phyloP scores from a whole-genome alignment of 2,888 invertebrate species.

The Rhorus exstirpatorius region DNA sequence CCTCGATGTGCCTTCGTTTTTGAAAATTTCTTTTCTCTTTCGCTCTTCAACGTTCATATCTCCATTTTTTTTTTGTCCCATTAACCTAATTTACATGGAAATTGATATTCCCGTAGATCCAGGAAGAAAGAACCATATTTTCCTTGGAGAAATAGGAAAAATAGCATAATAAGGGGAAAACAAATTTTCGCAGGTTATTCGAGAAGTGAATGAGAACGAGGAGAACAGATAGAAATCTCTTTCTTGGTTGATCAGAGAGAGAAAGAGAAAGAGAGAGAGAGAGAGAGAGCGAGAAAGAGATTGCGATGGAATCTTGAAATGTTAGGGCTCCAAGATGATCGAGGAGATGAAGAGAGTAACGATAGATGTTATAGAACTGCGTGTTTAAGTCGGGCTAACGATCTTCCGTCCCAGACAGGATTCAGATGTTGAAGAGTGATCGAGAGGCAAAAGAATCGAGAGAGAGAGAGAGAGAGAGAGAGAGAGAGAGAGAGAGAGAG shows the following conservation, averaged over 20 bases:
- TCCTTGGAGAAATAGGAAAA: constrained; percentile 49
- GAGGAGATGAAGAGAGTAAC: constrained; percentile 59
- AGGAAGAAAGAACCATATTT: constrained; percentile 70
- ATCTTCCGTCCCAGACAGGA: constrained; percentile 46
- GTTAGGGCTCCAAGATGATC: constrained; percentile 41
- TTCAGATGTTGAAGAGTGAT: constrained; percentile 48
- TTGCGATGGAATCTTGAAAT: constrained; percentile 39
- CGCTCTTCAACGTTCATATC: too few relatives aligned
- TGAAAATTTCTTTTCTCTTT: not conserved
- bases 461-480: constrained; percentile 39
- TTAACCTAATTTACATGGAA: constrained; percentile 74
- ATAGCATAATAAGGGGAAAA: constrained; percentile 21
- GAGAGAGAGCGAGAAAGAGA: constrained; percentile 46
- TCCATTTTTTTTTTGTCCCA: not conserved
- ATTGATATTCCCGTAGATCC: constrained; percentile 70
- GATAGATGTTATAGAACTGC: constrained; percentile 48
- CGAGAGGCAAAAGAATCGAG: too few relatives aligned
- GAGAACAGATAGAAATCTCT: constrained; percentile 48
- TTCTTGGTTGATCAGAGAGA: constrained; percentile 45
- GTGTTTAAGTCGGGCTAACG: constrained; percentile 54
- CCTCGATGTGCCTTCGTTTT: not conserved
- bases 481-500: constrained; percentile 35
- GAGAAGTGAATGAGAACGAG: constrained; percentile 38
- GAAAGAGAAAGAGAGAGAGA: constrained; percentile 43
- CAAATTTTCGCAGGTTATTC: constrained; percentile 26